Base-by-base conservation (phyloP, 2,888 invertebrate genomes). In the Meliscaeva auricollis region DNA sequence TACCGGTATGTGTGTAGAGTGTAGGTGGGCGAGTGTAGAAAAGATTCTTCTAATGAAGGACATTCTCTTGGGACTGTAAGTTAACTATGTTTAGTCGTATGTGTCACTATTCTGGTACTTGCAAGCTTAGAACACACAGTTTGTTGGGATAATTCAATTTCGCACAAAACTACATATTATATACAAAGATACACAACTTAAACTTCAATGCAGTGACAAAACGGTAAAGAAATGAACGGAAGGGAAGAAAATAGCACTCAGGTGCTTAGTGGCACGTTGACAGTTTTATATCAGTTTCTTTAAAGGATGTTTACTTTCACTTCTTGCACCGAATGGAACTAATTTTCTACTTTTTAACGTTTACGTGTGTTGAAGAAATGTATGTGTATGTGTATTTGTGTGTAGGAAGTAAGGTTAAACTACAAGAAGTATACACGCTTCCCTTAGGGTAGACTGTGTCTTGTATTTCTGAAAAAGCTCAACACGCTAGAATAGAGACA, bases 281-380 rank as follows among this genome's bases (percentile, higher is more conserved):
- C 79, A 84, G 79, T 79, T 84, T 79, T 69, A 84, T 84, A 84
- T 84, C 79, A 64, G 9, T 62, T 62, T 22, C 56, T 84, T 75
- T 79, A 50, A 84, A 79, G 83, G 74, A 84, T 84, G 70, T 79
- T 84, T 84, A 79, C 83, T 79, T 84, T 83, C 79, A 74, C 74
- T 38, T 35, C 38, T 70, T 74, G 64, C 38, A 44, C 41, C 58
- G 5, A 73, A 73, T 46, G 72, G 68, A 69, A 58, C 74, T 79
- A 79, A 66, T 79, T 70, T 79, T 64, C 30, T 48, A 46, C 9
- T 2, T 35, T 13, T 41, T 1, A 26, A 48, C 1, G n/a, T 11
- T 1, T 48, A 11, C 35, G 13, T 50, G n/a, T 50, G n/a, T 50
- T 32, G 35, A 38, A 11, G 1, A 13, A 8, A 9, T 48, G 64